A percentile compares a stretch with the other conserved stretches of the same genome.
Evolutionary conservation across 2,113 vertebrate genomes (phyloP).

Genomic region (Lepus timidus): DNA sequence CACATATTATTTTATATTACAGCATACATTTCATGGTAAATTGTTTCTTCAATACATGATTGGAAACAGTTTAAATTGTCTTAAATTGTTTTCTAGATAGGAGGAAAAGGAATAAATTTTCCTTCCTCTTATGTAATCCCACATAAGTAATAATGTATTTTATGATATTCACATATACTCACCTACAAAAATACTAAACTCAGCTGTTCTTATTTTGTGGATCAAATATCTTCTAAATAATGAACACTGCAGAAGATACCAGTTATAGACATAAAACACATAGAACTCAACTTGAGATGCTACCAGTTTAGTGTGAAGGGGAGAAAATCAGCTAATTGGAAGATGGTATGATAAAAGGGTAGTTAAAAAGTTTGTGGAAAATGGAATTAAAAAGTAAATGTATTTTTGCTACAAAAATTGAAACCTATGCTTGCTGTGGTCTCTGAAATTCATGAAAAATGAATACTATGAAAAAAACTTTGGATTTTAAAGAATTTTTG

Average conservation of each 20-base stretch:
- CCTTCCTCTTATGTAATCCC: background rate
- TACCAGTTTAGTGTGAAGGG: background rate
- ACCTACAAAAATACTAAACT: background rate
- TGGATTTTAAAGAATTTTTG: too few relatives aligned
- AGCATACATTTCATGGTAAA: background rate
- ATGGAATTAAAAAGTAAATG: too few relatives aligned
- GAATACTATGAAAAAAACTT: too few relatives aligned
- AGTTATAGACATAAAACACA: background rate
- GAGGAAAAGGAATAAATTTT: background rate
- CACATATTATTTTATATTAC: background rate
- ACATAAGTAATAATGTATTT: background rate
- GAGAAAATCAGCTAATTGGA: background rate
- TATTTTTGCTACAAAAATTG: too few relatives aligned
- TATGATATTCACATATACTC: background rate
- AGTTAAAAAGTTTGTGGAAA: too few relatives aligned
- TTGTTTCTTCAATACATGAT: conserved; percentile 1
- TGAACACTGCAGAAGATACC: background rate
- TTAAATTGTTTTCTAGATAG: background rate
- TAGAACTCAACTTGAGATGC: background rate
- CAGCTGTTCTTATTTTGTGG: background rate
- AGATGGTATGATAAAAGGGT: background rate
- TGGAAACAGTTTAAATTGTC: conserved; percentile 14
- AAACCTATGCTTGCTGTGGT: too few relatives aligned
- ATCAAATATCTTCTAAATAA: background rate
- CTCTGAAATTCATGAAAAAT: too few relatives aligned